Percentiles rank a stretch among this genome's conserved stretches.
phyloP scores from a whole-genome alignment of 2,797 vertebrate genomes.

The Brachyrhaphis roseni region DNA sequence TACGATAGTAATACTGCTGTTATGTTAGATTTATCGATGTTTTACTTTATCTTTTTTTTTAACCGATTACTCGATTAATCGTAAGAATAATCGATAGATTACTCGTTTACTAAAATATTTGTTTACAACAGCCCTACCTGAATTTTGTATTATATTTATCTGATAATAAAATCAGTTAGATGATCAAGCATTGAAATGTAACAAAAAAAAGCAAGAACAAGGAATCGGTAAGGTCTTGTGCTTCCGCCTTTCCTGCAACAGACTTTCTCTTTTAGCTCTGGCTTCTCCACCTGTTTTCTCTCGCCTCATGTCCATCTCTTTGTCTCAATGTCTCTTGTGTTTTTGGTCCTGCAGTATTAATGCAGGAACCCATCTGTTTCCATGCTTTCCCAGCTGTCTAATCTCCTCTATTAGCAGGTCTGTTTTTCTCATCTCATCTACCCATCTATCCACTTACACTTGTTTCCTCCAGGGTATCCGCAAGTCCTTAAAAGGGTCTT shows the following conservation, averaged over 20 bases:
- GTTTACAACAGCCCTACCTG: no score
- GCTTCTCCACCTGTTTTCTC: neutral
- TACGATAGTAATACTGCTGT: no score
- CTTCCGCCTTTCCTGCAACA: neutral
- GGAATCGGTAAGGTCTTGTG: neutral
- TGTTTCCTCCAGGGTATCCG: constrained; percentile 40
- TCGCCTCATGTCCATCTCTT: constrained; percentile 20
- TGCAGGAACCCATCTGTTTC: constrained; percentile 53
- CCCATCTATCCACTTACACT: constrained; percentile 49
- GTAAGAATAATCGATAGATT: no score
- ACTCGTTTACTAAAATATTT: no score
- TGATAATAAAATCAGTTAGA: neutral
- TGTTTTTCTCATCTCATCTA: constrained; percentile 32
- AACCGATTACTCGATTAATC: no score
- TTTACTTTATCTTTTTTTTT: no score
- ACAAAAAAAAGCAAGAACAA: neutral
- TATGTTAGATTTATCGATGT: no score
- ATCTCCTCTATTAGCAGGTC: constrained; percentile 60
- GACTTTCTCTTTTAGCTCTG: neutral
- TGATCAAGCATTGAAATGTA: neutral
- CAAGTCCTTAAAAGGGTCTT: constrained; percentile 63
- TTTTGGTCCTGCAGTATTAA: constrained; percentile 32
- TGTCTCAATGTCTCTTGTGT: constrained; percentile 8
- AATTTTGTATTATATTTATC: neutral
- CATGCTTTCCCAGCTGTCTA: constrained; percentile 53